A percentile compares a stretch with the other conserved stretches of the same genome.
Conservation (phyloP, 2,797 vertebrate species). For the Poecilia wingei region DNA sequence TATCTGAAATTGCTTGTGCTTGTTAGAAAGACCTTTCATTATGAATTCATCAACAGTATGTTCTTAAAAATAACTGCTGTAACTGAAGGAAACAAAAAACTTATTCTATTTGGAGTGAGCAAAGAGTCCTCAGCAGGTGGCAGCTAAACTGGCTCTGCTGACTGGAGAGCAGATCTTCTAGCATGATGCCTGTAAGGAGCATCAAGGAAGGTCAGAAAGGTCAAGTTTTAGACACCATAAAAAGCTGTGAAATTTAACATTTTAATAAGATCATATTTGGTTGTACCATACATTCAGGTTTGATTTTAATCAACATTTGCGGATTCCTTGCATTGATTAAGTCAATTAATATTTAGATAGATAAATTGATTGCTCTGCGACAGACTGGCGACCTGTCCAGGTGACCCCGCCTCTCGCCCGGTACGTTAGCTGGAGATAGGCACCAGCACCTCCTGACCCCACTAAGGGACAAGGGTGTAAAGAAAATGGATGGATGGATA, state of each 20-base stretch:
- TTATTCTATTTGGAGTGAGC: background rate
- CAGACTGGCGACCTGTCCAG: too few species aligned
- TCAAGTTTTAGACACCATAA: background rate
- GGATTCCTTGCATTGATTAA: background rate
- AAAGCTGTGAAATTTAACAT: background rate
- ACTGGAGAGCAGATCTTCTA: background rate
- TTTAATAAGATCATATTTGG: background rate
- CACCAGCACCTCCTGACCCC: too few species aligned
- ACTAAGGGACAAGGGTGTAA: too few species aligned
- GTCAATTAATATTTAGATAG: background rate
- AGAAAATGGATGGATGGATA: too few species aligned
- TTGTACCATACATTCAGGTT: background rate
- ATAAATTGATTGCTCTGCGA: too few species aligned
- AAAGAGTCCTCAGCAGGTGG: background rate
- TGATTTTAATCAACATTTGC: background rate
- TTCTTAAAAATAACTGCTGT: background rate
- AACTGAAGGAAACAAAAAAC: background rate
- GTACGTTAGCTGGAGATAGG: too few species aligned
- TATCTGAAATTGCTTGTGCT: conserved; percentile 59
- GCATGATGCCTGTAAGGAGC: background rate
- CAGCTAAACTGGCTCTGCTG: background rate
- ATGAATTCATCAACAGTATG: background rate
- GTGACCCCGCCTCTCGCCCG: too few species aligned
- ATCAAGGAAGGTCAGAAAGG: background rate
- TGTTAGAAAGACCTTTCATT: background rate